These are phyloP conservation scores for Platysternon megacephalum DNA, from an alignment of 2,113 vertebrate genomes.

Conservation along the genomic window DNA sequence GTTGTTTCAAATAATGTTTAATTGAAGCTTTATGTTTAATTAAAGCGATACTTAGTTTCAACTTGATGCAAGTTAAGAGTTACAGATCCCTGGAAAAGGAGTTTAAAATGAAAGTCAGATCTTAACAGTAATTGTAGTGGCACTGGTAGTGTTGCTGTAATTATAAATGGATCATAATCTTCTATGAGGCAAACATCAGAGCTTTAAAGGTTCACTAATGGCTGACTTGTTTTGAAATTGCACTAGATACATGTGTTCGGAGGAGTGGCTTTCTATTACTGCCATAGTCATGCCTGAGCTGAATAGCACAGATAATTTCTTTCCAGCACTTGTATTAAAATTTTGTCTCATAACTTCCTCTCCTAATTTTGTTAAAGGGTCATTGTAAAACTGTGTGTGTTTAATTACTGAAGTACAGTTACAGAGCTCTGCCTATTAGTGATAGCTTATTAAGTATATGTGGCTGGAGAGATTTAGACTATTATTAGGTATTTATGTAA, in stretches of 20 bases:
- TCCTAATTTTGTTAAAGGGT: neutral
- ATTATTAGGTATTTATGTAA: neutral
- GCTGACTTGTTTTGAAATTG: neutral
- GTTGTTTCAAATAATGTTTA: neutral
- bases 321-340: neutral
- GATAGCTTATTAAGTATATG: accelerated
- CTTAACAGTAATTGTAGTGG: neutral
- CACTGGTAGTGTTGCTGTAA: neutral
- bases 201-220: neutral
- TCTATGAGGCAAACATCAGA: accelerated
- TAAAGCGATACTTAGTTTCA: neutral
- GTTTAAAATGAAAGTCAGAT: neutral
- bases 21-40: neutral
- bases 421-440: neutral
- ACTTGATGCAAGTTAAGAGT: neutral
- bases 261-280: neutral
- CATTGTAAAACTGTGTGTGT: neutral
- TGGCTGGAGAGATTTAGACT: accelerated
- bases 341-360: neutral
- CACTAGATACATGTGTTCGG: neutral
- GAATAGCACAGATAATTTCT: neutral
- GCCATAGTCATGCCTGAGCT: neutral
- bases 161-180: accelerated
- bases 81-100: neutral
- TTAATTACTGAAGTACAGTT: neutral